Conservation (phyloP, 2,888 invertebrate genomes). For the Lasioglossum lativentre region DNA sequence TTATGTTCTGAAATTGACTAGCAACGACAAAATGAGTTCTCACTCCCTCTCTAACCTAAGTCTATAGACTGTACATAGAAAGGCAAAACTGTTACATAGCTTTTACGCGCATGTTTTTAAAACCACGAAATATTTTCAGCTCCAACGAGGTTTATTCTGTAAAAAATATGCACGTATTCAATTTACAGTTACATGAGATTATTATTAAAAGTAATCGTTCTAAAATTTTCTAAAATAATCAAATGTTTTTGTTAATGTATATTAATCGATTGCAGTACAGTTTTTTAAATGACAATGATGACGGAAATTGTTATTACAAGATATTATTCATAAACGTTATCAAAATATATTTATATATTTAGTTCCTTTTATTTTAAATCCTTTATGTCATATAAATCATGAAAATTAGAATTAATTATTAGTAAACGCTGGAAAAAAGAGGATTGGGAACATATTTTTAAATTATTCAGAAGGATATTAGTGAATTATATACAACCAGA, state of each 20-base stretch:
- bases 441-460: neutral
- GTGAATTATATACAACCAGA: no score
- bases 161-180: neutral
- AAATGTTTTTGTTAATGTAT: neutral
- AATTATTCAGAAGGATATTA: neutral
- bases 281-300: neutral
- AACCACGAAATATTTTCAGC: neutral
- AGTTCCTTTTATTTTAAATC: no score
- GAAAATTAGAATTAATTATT: neutral
- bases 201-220: neutral
- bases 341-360: no score
- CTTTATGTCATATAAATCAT: neutral
- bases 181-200: neutral
- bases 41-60: slow-evolving; percentile 16
- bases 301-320: neutral
- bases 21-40: slow-evolving; percentile 28
- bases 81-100: slow-evolving; percentile 11
- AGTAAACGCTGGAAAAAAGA: no score
- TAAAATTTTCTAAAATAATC: neutral
- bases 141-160: neutral
- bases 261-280: neutral
- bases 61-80: slow-evolving; percentile 27
- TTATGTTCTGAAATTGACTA: slow-evolving; percentile 53
- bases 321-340: neutral
- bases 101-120: slow-evolving; percentile 11